Evolutionary conservation across 2,797 vertebrate genomes (phyloP).

Genomic region (Furcifer pardalis): DNA sequence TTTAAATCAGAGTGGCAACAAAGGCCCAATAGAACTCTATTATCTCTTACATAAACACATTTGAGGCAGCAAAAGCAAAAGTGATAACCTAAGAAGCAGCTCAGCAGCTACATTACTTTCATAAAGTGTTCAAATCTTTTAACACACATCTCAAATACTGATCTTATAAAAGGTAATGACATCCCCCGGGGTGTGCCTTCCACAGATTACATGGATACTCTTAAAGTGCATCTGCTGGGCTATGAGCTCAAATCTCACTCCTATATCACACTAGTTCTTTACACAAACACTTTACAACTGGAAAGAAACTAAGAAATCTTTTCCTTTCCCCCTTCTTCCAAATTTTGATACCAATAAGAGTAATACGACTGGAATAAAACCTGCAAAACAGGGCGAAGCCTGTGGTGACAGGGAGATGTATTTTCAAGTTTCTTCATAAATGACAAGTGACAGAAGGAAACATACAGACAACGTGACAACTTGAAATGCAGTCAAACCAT

Average conservation of each 20-base stretch:
- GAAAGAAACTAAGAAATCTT: conserved; percentile 44
- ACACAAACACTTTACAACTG: conserved; percentile 35
- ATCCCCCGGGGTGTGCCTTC: conserved; percentile 36
- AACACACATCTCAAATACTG: conserved; percentile 39
- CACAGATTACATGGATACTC: conserved; percentile 13
- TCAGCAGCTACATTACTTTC: conserved; percentile 37
- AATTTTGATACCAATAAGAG: conserved; percentile 54
- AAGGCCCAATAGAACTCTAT: conserved; percentile 16
- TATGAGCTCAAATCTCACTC: neutral
- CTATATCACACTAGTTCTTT: conserved; percentile 25
- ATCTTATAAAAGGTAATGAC: conserved; percentile 47
- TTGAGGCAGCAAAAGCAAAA: neutral
- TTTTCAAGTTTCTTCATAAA: conserved; percentile 43
- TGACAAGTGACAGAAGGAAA: conserved; percentile 31
- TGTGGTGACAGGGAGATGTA: conserved; percentile 41
- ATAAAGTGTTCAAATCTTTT: conserved; percentile 36
- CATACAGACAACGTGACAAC: neutral
- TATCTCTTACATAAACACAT: conserved; percentile 36
- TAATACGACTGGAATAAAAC: conserved; percentile 50
- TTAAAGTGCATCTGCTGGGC: conserved; percentile 26
- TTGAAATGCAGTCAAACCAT: conserved; percentile 20
- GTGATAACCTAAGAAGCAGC: conserved; percentile 39
- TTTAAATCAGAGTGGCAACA: conserved; percentile 35
- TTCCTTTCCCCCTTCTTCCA: conserved; percentile 37
- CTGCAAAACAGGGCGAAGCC: conserved; percentile 49